Evolutionary conservation across 2,113 vertebrate genomes (phyloP).

Genomic region (Mellivora capensis): DNA sequence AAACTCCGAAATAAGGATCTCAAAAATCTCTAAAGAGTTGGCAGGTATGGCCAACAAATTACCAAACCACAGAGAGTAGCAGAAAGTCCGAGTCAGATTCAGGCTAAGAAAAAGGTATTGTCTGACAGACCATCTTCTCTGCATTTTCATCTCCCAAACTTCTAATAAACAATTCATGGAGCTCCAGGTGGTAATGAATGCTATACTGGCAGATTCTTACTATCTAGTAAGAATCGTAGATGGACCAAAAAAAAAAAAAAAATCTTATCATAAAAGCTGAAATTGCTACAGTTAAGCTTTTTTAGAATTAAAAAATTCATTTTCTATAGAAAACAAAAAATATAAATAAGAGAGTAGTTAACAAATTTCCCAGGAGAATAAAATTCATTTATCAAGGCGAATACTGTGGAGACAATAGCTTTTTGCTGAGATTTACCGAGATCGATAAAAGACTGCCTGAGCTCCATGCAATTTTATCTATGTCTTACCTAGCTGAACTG

Average conservation of each 20-base stretch:
- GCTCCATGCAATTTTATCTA: not conserved
- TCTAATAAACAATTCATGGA: not conserved
- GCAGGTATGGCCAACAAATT: not conserved
- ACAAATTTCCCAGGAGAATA: not conserved
- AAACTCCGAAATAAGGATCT: not conserved
- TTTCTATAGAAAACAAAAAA: not conserved
- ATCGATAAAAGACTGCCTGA: not conserved
- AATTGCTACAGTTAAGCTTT: not conserved
- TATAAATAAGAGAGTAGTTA: not conserved
- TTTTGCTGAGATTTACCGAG: conserved; percentile 11
- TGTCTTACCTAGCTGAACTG: not conserved
- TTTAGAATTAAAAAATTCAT: not conserved
- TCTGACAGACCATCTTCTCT: not conserved
- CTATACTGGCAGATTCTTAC: not conserved
- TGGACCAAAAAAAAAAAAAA: not conserved
- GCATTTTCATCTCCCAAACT: not conserved
- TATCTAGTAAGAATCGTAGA: not conserved
- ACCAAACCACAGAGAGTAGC: not conserved
- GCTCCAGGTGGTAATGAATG: not conserved
- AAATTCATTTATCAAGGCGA: not conserved
- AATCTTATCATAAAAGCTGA: not conserved
- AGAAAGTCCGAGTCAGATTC: not conserved
- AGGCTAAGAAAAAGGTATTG: not conserved
- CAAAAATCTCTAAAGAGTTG: not conserved
- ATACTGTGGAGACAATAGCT: not conserved